Evolutionary conservation across 2,113 vertebrate species (phyloP), one percentile per base, ranked within the genome.

Genomic region (Neopipo cinnamomea): DNA sequence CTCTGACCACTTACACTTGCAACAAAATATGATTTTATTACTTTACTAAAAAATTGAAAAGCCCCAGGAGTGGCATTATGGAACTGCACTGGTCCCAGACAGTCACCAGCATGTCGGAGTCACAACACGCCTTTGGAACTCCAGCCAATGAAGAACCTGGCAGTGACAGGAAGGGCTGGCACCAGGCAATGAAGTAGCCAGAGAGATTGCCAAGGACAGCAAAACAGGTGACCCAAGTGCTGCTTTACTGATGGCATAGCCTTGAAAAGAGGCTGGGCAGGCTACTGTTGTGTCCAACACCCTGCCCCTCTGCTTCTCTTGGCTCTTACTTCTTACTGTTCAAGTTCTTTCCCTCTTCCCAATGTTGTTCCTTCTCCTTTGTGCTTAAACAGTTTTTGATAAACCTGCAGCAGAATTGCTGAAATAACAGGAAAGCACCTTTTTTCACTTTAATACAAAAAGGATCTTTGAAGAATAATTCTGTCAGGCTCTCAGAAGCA

Each of bases 391-490:
- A 49, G 47, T 6, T 66, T 62, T 87, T 42, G 17, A 81, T 66
- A 47, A 94, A 81, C 18, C 42, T 33, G 42, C 50, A 71, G 52
- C 52, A 78, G 28, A 81, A 78, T 25, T 17, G 39, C 23, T 59
- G 70, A 78, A 89, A 50, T 71, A 35, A 58, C 68, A 91, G 73
- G 23, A 62, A 89, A 15, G 35, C 33, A 47, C 44, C 41, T 75
- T 88, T 71, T 65, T 53, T 47, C 52, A 61, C 83, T 95, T 83
- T 80, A 31, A 90, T 73, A 59, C 41, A 58, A 46, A 80, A 83
- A 73, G 62, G 30, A 76, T 33, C 95, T 95, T 91, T 94, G 92
- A 95, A 94, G 94, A 88, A 61, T 61, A 88, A 80, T 91, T 91
- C 50, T n/a, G 41, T n/a, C 44, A 56, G 49, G 70, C 44, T 88